Evolutionary conservation across 2,113 vertebrate genomes (phyloP).

Genomic region (Cyphomyrus discorhynchus): DNA sequence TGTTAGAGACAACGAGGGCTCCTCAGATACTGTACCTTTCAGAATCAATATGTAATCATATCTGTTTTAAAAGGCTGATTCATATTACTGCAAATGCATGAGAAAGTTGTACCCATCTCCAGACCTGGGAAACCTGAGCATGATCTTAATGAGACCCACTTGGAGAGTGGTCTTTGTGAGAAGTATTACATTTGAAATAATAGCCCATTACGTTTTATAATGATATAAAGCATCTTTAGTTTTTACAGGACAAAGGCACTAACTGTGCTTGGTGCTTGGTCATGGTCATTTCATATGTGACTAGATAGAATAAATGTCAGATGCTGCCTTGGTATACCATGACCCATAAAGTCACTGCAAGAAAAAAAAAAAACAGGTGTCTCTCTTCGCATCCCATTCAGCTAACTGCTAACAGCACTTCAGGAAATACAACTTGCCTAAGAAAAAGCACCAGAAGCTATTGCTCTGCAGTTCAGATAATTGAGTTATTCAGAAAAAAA

Average conservation of each 20-base stretch:
- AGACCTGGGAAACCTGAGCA: slow-evolving; percentile 87
- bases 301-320: slow-evolving; percentile 84
- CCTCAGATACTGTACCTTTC: slow-evolving; percentile 89
- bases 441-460: background rate
- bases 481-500: background rate
- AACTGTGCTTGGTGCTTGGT: slow-evolving; percentile 89
- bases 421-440: slow-evolving; percentile 34
- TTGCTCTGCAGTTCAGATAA: background rate
- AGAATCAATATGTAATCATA: slow-evolving; percentile 97
- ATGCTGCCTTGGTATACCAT: slow-evolving; percentile 89
- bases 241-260: slow-evolving; percentile 89
- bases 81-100: slow-evolving; percentile 91
- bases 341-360: slow-evolving; percentile 99
- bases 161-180: slow-evolving; percentile 89
- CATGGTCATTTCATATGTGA: slow-evolving; percentile 97
- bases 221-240: slow-evolving; percentile 95
- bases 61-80: slow-evolving; percentile 99
- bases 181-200: slow-evolving; percentile 85
- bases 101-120: slow-evolving; percentile 82
- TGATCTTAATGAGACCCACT: slow-evolving; percentile 85
- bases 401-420: slow-evolving; percentile 75
- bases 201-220: slow-evolving; percentile 86
- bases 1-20: slow-evolving; percentile 75
- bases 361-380: slow-evolving; percentile 70
- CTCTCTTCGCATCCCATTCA: slow-evolving; percentile 97